These are phyloP conservation scores for Palythoa caribaeorum DNA, from an alignment of 92 coral and sea anemone species.

Conservation along the genomic window DNA sequence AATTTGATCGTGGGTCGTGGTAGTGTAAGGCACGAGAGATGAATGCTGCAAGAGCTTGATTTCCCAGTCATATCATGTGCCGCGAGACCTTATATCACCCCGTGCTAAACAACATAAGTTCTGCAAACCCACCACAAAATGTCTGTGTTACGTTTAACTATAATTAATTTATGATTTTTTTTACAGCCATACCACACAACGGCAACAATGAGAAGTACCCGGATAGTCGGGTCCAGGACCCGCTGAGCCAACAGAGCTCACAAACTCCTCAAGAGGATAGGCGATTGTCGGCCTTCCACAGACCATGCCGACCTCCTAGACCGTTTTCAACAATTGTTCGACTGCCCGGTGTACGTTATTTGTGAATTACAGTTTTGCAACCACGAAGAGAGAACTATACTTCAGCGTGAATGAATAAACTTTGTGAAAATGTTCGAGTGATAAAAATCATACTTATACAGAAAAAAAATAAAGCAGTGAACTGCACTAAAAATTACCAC, in stretches of 20 bases:
- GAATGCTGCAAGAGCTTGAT: too few relatives aligned
- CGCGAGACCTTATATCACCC: too few relatives aligned
- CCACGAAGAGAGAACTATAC: background rate
- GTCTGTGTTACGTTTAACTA: background rate
- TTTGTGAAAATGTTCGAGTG: background rate
- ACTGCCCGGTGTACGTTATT: slow-evolving; percentile 32
- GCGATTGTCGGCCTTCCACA: slow-evolving; percentile 29
- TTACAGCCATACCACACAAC: slow-evolving; percentile 16
- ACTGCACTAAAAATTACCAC: too few relatives aligned
- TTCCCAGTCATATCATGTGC: too few relatives aligned
- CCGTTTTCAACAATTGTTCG: slow-evolving; percentile 25
- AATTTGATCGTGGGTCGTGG: too few relatives aligned
- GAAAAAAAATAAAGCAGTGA: background rate
- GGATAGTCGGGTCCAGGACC: background rate
- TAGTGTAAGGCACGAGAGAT: too few relatives aligned
- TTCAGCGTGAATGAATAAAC: background rate
- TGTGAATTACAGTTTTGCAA: slow-evolving; percentile 1
- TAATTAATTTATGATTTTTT: too few relatives aligned
- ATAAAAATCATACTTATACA: background rate
- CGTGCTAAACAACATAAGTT: background rate
- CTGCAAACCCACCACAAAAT: background rate
- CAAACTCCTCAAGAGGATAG: background rate
- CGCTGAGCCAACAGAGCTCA: background rate
- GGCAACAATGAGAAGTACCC: background rate
- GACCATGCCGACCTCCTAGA: slow-evolving; percentile 18